A percentile compares a stretch with the other conserved stretches of the same genome.
Conservation (phyloP, 2,113 vertebrate genomes). For the Anguilla rostrata region DNA sequence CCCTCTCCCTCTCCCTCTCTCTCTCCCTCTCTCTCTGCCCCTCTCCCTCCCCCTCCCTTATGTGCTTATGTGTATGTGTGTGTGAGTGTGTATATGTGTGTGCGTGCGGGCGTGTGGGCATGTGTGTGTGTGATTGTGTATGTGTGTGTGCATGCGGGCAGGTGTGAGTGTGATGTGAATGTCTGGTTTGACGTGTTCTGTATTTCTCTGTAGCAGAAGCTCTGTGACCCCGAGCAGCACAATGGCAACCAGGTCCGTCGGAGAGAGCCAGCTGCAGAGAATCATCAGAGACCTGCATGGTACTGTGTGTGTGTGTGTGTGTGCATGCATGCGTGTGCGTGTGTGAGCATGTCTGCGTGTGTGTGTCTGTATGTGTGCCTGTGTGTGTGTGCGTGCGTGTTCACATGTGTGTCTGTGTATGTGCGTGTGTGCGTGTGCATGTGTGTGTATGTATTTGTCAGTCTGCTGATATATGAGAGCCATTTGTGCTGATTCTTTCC, state of each 20-base stretch:
- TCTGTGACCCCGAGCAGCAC: slow-evolving; percentile 36
- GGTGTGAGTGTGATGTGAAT: neutral
- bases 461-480: too few species aligned
- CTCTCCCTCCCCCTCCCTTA: too few species aligned
- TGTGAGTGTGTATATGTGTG: neutral
- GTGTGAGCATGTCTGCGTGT: neutral
- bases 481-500: too few species aligned
- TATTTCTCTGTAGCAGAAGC: slow-evolving; percentile 11
- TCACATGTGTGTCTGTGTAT: neutral
- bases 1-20: too few species aligned
- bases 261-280: slow-evolving; percentile 88
- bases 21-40: too few species aligned
- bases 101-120: neutral
- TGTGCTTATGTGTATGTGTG: neutral
- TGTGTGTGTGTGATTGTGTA: neutral
- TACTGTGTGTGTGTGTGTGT: slow-evolving; percentile 52
- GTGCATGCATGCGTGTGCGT: neutral
- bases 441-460: neutral
- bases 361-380: neutral
- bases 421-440: neutral
- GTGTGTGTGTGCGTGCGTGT: neutral
- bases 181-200: neutral
- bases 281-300: slow-evolving; percentile 91
- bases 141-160: neutral
- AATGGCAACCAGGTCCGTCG: slow-evolving; percentile 76